Conservation (phyloP, 2,888 invertebrate genomes). For the Amphipyra tragopoginis region DNA sequence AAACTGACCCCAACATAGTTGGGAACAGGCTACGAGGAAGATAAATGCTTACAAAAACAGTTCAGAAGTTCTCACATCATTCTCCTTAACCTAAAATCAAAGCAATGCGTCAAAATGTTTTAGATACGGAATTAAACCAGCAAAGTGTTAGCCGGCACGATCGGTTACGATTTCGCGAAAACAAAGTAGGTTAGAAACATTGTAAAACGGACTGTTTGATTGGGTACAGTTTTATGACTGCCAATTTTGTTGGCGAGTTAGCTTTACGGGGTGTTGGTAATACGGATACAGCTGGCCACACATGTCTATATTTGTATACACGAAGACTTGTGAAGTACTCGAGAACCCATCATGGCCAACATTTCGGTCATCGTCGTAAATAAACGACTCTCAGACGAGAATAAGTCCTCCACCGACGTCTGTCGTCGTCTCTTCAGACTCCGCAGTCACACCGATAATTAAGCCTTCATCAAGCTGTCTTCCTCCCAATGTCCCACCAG, state of each 20-base stretch:
- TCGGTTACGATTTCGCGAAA: conserved; percentile 42
- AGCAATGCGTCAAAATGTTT: conserved; percentile 49
- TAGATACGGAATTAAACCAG: conserved; percentile 57
- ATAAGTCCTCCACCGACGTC: too few species aligned
- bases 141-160: conserved; percentile 45
- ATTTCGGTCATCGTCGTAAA: too few species aligned
- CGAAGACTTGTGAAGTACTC: too few species aligned
- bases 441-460: too few species aligned
- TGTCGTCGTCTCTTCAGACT: too few species aligned
- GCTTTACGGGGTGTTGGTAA: conserved; percentile 11
- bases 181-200: conserved; percentile 52
- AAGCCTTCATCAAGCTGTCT: too few species aligned
- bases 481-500: too few species aligned
- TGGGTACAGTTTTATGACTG: conserved; percentile 32
- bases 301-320: background rate
- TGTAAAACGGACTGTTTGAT: conserved; percentile 50
- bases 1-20: too few species aligned
- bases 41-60: too few species aligned
- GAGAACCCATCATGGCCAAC: too few species aligned
- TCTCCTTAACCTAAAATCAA: conserved; percentile 36
- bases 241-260: conserved; percentile 33
- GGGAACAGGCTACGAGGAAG: too few species aligned
- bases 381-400: too few species aligned
- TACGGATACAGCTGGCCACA: conserved; percentile 6
- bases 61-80: conserved; percentile 11